Conservation (phyloP, 1,140 invertebrate species). For the Ceratina calcarata region DNA sequence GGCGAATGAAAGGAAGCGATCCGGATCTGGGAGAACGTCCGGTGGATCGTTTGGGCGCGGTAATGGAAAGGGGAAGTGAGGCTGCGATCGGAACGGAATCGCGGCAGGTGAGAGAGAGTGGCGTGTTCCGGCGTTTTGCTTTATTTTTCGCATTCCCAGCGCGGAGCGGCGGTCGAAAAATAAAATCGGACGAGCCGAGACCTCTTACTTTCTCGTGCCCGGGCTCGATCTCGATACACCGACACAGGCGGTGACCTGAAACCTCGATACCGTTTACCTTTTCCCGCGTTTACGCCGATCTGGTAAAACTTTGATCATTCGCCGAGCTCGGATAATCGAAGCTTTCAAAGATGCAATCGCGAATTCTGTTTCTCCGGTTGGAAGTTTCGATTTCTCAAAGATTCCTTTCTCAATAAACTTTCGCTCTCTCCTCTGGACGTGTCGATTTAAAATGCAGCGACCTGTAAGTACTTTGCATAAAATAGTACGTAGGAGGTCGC, state of each 20-base stretch:
- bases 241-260: slow-evolving; percentile 43
- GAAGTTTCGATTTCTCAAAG: background rate
- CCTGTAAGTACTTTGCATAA: background rate
- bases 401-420: background rate
- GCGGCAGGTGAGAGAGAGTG: slow-evolving; percentile 51
- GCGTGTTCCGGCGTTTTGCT: slow-evolving; percentile 42
- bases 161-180: slow-evolving; percentile 53
- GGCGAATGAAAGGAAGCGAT: slow-evolving; percentile 42
- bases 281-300: background rate
- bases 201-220: slow-evolving; percentile 67
- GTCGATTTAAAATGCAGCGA: too few species aligned
- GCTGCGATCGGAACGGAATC: slow-evolving; percentile 19
- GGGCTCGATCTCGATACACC: slow-evolving; percentile 38
- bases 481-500: background rate
- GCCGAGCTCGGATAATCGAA: too few species aligned
- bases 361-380: background rate
- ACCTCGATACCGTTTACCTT: background rate
- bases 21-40: slow-evolving; percentile 47
- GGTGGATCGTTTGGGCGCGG: slow-evolving; percentile 48
- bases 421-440: too few species aligned
- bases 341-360: too few species aligned
- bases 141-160: slow-evolving; percentile 59
- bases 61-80: slow-evolving; percentile 55
- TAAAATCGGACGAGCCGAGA: slow-evolving; percentile 64
- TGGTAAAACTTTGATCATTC: background rate